Percentiles rank a stretch among this genome's conserved stretches.
Evolutionary conservation across 2,888 invertebrate species (phyloP).

Genomic region (Lasiommata megera): DNA sequence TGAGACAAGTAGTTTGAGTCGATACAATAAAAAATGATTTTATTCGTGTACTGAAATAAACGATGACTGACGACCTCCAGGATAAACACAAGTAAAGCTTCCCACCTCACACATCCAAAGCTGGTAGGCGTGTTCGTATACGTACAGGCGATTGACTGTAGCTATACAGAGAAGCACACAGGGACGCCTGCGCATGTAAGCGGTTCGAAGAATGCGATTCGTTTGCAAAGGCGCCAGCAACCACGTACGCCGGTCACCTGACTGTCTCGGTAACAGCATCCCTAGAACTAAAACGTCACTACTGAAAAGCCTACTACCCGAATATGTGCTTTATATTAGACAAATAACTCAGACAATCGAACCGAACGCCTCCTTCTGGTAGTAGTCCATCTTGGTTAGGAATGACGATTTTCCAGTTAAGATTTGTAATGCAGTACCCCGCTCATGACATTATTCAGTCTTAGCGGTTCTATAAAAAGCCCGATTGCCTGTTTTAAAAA

Average conservation of each 20-base stretch:
- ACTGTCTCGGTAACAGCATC: conserved; percentile 43
- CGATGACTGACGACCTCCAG: conserved; percentile 68
- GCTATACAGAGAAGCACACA: conserved; percentile 51
- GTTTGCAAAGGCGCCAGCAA: conserved; percentile 59
- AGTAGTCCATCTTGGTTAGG: conserved; percentile 26
- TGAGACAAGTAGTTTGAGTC: conserved; percentile 34
- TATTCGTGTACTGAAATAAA: conserved; percentile 37
- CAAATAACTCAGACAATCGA: conserved; percentile 6
- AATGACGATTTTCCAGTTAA: conserved; percentile 53
- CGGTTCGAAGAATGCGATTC: conserved; percentile 59
- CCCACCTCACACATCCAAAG: conserved; percentile 43
- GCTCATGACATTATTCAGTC: conserved; percentile 17
- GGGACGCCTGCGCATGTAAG: conserved; percentile 42
- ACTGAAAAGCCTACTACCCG: conserved; percentile 19
- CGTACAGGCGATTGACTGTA: conserved; percentile 50
- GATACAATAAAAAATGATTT: conserved; percentile 44
- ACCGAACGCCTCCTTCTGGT: neutral
- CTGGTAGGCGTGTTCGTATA: conserved; percentile 66
- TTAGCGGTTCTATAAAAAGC: conserved; percentile 17
- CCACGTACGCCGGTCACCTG: conserved; percentile 68
- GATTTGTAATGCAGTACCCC: conserved; percentile 37
- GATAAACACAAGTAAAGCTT: conserved; percentile 50
- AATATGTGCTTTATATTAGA: conserved; percentile 36
- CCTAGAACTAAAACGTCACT: conserved; percentile 13
- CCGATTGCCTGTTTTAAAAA: neutral